A percentile compares a stretch with the other conserved stretches of the same genome.
phyloP scores from a whole-genome alignment of 1,140 invertebrate species.

The Drosophila auraria region DNA sequence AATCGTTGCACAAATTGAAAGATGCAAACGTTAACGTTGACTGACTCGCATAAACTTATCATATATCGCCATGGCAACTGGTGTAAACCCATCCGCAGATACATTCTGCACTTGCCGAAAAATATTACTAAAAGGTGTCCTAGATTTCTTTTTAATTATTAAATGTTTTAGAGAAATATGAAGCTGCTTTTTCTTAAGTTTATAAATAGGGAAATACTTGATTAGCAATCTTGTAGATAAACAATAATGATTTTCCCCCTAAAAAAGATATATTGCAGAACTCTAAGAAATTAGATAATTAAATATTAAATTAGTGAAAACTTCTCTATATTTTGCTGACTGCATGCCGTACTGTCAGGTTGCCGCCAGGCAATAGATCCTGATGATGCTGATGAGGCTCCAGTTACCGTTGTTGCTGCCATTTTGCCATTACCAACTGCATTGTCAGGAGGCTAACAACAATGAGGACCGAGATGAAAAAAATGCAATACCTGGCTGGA shows the following conservation, averaged over 20 bases:
- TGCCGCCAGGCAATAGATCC: constrained; percentile 39
- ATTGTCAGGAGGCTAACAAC: constrained; percentile 39
- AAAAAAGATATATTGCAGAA: too few species aligned
- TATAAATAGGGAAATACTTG: too few species aligned
- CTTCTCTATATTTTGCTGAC: not conserved
- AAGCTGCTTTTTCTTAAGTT: too few species aligned
- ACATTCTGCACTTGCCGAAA: not conserved
- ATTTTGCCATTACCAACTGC: constrained; percentile 40
- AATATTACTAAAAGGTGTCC: not conserved
- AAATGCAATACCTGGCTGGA: constrained; percentile 21
- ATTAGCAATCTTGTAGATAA: too few species aligned
- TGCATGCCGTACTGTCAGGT: constrained; percentile 18
- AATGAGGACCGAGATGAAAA: constrained; percentile 5
- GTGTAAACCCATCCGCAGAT: not conserved
- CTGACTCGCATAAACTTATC: constrained; percentile 34
- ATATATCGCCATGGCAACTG: constrained; percentile 25
- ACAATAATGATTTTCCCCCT: too few species aligned
- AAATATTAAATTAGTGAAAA: too few species aligned
- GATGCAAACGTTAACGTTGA: constrained; percentile 29
- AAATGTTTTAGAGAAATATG: not conserved
- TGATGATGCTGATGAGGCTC: constrained; percentile 52
- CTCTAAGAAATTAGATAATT: too few species aligned
- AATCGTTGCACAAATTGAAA: constrained; percentile 32
- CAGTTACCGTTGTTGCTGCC: constrained; percentile 36
- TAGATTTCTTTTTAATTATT: not conserved